Evolutionary conservation across 2,888 invertebrate genomes (phyloP).

Genomic region (Metopia argyrocephala): DNA sequence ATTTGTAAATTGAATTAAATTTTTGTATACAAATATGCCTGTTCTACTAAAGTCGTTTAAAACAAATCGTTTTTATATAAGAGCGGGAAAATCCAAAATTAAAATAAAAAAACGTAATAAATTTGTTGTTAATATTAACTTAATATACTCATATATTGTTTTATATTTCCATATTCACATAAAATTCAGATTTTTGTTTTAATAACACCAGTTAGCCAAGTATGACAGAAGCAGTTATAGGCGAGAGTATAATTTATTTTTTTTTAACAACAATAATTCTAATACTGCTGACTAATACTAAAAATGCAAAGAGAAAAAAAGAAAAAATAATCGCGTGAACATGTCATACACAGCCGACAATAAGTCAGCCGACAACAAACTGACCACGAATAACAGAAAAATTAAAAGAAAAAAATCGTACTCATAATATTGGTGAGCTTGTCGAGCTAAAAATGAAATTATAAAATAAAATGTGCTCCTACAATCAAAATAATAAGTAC

Average conservation of each 20-base stretch:
- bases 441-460: too few species aligned
- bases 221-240: too few species aligned
- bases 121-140: conserved; percentile 16
- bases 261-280: too few species aligned
- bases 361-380: conserved; percentile 18
- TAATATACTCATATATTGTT: background rate
- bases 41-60: conserved; percentile 18
- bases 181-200: too few species aligned
- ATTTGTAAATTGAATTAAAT: conserved; percentile 3
- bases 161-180: background rate
- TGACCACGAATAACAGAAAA: conserved; percentile 12
- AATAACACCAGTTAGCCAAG: too few species aligned
- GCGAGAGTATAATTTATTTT: background rate
- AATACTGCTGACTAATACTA: too few species aligned
- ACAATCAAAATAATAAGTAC: too few species aligned
- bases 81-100: conserved; percentile 41
- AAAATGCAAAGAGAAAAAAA: conserved; percentile 12
- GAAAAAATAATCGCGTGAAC: conserved; percentile 12
- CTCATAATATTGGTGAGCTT: too few species aligned
- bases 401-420: background rate
- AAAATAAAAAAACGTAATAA: conserved; percentile 18
- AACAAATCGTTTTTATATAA: conserved; percentile 38
- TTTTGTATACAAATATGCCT: conserved; percentile 6
- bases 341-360: background rate
- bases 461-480: too few species aligned